Evolutionary conservation across 2,888 invertebrate genomes (phyloP).

Genomic region (Creontiades dilutus): DNA sequence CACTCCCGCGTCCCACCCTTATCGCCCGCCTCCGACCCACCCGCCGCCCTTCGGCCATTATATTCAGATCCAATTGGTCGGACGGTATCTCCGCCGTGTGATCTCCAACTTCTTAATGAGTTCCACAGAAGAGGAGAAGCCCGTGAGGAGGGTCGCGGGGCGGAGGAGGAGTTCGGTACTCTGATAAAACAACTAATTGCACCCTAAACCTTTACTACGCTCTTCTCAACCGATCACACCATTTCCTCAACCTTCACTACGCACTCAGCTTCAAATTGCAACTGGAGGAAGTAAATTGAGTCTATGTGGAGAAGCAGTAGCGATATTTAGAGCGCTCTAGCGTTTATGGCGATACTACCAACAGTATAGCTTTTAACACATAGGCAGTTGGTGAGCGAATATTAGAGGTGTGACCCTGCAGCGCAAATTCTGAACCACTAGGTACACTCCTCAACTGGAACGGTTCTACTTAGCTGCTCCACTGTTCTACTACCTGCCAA

Average conservation of each 20-base stretch:
- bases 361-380: too few relatives aligned
- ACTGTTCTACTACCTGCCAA: too few relatives aligned
- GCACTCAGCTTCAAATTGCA: background rate
- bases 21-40: constrained; percentile 35
- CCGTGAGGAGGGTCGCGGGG: constrained; percentile 36
- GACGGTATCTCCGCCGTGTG: constrained; percentile 73
- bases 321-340: too few relatives aligned
- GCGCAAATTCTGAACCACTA: too few relatives aligned
- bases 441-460: too few relatives aligned
- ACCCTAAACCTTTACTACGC: constrained; percentile 63
- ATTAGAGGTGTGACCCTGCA: too few relatives aligned
- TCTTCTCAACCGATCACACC: constrained; percentile 51
- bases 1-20: constrained; percentile 26
- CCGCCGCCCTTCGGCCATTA: constrained; percentile 74
- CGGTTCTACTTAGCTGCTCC: too few relatives aligned
- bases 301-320: too few relatives aligned
- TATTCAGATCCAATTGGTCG: constrained; percentile 75
- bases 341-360: too few relatives aligned
- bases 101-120: constrained; percentile 76
- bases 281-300: too few relatives aligned
- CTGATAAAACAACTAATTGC: constrained; percentile 75
- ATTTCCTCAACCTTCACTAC: constrained; percentile 10
- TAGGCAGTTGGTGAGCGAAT: too few relatives aligned
- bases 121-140: constrained; percentile 75
- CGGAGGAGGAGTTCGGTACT: constrained; percentile 36